Evolutionary conservation across 2,888 invertebrate species (phyloP), one percentile per base, ranked within the genome.

Genomic region (Nematopogon swammerdamellus): DNA sequence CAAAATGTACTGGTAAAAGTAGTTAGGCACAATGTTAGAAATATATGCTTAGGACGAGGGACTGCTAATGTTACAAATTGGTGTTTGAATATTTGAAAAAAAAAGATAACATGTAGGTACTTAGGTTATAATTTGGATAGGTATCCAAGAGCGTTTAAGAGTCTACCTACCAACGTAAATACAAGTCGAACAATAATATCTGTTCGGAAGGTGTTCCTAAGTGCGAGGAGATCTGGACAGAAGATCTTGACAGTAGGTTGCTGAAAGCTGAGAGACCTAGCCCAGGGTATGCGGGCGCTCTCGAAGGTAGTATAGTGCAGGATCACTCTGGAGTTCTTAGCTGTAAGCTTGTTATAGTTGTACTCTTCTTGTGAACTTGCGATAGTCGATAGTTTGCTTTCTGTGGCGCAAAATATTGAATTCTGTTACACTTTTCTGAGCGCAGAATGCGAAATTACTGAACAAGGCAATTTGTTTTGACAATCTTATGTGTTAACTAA

Each of bases 171-270:
- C 68, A 81, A 60, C 52, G 80, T 63, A 60, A 81, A 83, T 20
- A 85, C 58, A 14, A 85, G 60, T 58, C 72, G 69, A 11, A 83
- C 56, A 3, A 81, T 80, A 8, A 84, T 67, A 3, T 62, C 60
- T 14, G 75, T 74, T 45, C 81, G 67, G 56, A 85, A 82, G n/a
- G 83, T 83, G 55, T 85, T 76, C 49, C 83, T 69, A 50, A 85
- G 58, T 14, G 76, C 69, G 1, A 52, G 52, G 18, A 83, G 67
- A 54, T 83, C 76, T 1, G 80, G 72, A 51, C 80, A 73, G 50
- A 81, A 81, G 49, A 84, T 72, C 56, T 63, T 65, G 18, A 85
- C 55, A 1, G 79, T 61, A 2, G 82, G 80, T 54, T 80, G 77
- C 44, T 73, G 74, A 57, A 82, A 83, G 57, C 70, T 73, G 63